Base-by-base conservation (phyloP, 2,888 invertebrate genomes). In the Ectemnius continuus region DNA sequence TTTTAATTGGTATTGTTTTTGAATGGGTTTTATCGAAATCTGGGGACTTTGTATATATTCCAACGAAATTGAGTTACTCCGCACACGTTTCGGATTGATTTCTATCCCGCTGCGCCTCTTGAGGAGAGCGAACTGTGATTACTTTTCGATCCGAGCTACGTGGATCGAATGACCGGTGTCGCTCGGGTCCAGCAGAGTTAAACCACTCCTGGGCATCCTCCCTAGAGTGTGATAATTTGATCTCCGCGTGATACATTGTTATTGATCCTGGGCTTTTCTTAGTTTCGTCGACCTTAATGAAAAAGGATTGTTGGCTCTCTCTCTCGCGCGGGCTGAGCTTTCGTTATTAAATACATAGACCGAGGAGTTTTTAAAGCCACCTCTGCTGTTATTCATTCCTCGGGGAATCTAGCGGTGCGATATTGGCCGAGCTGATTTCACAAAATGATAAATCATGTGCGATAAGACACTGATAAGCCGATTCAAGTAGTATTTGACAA, bases 141-240 rank as follows among this genome's bases (percentile, higher is more conserved):
- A 87, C 85, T 86, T 88, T 86, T 86, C 88, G 84, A 87, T 87
- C 85, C 79, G 78, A 71, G 69, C 80, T 86, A 87, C 87, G 88
- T 86, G 87, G 71, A 88, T 86, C 81, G 87, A 87, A 88, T 88
- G 82, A 80, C 80, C 79, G 61, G 18, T 45, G 59, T 6, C 56
- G 28, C 48, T 52, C 63, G 60, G 62, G 57, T 61, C 68, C 28
- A 18, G 2, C 52, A 73, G 18, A 62, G 61, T 68, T 61, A 71
- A 70, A 68, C 60, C 36, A 36, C 57, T 58, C 57, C 59, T 63
- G 71, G 63, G 61, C 66, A 63, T 48, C 66, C 67, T 79, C 74
- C 61, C 66, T 26, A 3, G 67, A 69, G 78, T 71, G 73, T 71
- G 70, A 82, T 82, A 80, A 82, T 79, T 82, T 63, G 68, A 80